A percentile compares a stretch with the other conserved stretches of the same genome.
Evolutionary conservation across 2,888 invertebrate genomes (phyloP).

Genomic region (Drosophila cyrtoloma): DNA sequence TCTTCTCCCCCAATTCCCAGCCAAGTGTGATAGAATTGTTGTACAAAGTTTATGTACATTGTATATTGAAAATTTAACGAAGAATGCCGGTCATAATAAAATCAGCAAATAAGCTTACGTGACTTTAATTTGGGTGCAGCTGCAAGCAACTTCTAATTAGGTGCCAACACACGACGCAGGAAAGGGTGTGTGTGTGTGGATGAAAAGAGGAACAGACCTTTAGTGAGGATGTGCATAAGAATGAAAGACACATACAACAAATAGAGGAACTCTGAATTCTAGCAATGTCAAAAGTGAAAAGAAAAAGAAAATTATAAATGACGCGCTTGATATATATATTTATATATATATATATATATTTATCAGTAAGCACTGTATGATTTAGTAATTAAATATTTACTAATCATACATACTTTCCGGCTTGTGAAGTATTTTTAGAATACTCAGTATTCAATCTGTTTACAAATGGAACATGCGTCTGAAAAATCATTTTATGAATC

Average conservation of each 20-base stretch:
- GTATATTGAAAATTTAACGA: conserved; percentile 47
- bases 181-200: conserved; percentile 50
- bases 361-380: background rate
- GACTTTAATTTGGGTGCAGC: conserved; percentile 74
- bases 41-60: conserved; percentile 40
- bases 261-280: conserved; percentile 3
- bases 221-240: conserved; percentile 24
- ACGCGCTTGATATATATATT: background rate
- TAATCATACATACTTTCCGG: background rate
- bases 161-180: conserved; percentile 52
- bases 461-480: conserved; percentile 14
- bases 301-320: background rate
- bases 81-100: conserved; percentile 62
- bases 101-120: conserved; percentile 76
- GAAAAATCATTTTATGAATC: conserved; percentile 37
- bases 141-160: conserved; percentile 71
- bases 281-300: background rate
- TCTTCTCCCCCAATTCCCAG: conserved; percentile 10
- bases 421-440: conserved; percentile 6
- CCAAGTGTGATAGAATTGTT: conserved; percentile 49
- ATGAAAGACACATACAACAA: conserved; percentile 12
- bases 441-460: conserved; percentile 31
- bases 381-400: background rate
- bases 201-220: conserved; percentile 14
- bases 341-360: background rate